These are phyloP conservation scores for Hydropotes inermis DNA, from an alignment of 2,113 vertebrate genomes.

Conservation along the genomic window DNA sequence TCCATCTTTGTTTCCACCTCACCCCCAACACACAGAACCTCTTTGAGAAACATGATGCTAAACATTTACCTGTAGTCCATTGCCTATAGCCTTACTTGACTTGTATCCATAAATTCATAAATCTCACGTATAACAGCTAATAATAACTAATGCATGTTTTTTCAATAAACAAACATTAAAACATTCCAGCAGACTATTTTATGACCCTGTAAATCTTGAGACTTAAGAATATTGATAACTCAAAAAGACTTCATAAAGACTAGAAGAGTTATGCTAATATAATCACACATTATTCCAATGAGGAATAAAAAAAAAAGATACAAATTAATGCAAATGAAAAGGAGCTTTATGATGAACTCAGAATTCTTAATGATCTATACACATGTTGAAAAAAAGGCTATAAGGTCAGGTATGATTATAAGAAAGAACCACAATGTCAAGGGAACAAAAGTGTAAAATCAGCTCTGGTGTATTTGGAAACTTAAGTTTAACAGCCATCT, in stretches of 20 bases:
- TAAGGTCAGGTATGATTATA: neutral
- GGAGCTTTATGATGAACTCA: neutral
- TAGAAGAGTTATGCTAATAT: constrained; percentile 45
- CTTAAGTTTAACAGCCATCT: neutral
- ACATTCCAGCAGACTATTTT: constrained; percentile 17
- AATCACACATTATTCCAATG: constrained; percentile 53
- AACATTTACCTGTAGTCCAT: neutral
- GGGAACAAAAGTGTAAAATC: neutral
- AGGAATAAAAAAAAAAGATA: neutral
- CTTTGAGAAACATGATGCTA: neutral
- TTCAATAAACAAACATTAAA: neutral
- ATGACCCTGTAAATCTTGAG: neutral
- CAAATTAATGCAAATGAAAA: constrained; percentile 43
- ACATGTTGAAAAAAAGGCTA: neutral
- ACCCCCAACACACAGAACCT: neutral
- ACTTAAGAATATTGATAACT: constrained; percentile 41
- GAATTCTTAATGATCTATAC: constrained; percentile 30
- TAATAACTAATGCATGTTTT: neutral
- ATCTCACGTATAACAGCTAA: neutral
- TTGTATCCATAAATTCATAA: constrained; percentile 16
- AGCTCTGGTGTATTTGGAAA: neutral
- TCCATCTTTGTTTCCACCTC: neutral
- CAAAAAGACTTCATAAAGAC: neutral
- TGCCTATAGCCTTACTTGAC: neutral
- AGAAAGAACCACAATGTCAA: neutral